Evolutionary conservation across 2,113 vertebrate species (phyloP), one percentile per base, ranked within the genome.

Genomic region (Mus pahari): DNA sequence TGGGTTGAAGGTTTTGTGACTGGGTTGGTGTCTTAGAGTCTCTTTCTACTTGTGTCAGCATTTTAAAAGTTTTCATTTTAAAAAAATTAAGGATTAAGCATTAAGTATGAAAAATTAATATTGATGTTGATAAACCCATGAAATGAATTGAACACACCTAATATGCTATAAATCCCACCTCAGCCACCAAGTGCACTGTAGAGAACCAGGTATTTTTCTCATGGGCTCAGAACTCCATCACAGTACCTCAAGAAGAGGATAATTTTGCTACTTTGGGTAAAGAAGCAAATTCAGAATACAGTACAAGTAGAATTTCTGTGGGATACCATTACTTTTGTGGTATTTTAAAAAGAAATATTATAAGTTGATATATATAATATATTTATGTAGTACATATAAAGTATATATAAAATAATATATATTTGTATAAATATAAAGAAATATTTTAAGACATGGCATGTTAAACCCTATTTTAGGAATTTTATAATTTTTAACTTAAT

Each of bases 401-500:
- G 62, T 64, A 62, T 62, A 26, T 62, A 62, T 62, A 62, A 62
- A 62, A 62, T 62, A 62, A 62, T 62, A 62, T 26, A 62, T 26
- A 62, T 26, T 26, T 26, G 0, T 62, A 62, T 62, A 26, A 62
- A 62, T 62, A 62, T 62, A 62, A 62, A 62, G 36, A 84, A 14
- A n/a, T 28, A 68, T 71, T 84, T n/a, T 82, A 82, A 39, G 53
- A 20, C 68, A 33, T 1, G 17, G 33, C 36, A 20, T 94, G 60
- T 45, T 77, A 88, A 91, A 10, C 22, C 87, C 17, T 88, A 39
- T 79, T 94, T 42, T 6, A 39, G 64, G 58, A 19, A 94, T 86
- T 77, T 96, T 66, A 79, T 87, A 93, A 83, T 50, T 91, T 91
- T 70, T 50, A 70, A 58, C 39, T 90, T 92, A 84, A 90, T 90